phyloP scores from a whole-genome alignment of 1,140 invertebrate genomes.

The Bombus waltoni region DNA sequence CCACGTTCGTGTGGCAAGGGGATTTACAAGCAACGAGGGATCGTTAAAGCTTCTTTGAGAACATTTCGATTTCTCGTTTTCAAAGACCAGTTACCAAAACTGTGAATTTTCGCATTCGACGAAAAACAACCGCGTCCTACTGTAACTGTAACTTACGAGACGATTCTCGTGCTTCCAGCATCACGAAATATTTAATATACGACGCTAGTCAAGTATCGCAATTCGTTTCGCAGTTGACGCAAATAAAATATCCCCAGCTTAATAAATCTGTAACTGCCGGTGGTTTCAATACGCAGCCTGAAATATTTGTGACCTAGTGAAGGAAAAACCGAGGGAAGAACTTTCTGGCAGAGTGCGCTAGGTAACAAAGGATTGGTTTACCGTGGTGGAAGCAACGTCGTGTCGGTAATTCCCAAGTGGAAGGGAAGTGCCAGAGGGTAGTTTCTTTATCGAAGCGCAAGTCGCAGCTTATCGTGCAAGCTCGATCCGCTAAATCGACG shows the following conservation, averaged over 20 bases:
- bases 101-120: background rate
- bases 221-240: background rate
- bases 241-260: too few species aligned
- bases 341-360: background rate
- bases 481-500: background rate
- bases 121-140: background rate
- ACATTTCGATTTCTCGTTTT: background rate
- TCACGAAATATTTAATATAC: background rate
- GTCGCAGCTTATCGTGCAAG: conserved; percentile 5
- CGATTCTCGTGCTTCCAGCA: too few species aligned
- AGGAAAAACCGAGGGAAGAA: too few species aligned
- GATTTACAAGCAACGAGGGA: background rate
- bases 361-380: background rate
- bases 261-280: too few species aligned
- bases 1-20: background rate
- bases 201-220: background rate
- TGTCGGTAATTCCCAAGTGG: conserved; percentile 24
- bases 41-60: background rate
- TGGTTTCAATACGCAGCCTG: too few species aligned
- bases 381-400: background rate
- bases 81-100: background rate
- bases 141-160: background rate
- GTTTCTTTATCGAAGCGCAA: conserved; percentile 25
- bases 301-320: background rate
- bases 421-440: background rate